Evolutionary conservation across 92 coral and sea anemone genomes (phyloP).

Genomic region (Bergia sp.): DNA sequence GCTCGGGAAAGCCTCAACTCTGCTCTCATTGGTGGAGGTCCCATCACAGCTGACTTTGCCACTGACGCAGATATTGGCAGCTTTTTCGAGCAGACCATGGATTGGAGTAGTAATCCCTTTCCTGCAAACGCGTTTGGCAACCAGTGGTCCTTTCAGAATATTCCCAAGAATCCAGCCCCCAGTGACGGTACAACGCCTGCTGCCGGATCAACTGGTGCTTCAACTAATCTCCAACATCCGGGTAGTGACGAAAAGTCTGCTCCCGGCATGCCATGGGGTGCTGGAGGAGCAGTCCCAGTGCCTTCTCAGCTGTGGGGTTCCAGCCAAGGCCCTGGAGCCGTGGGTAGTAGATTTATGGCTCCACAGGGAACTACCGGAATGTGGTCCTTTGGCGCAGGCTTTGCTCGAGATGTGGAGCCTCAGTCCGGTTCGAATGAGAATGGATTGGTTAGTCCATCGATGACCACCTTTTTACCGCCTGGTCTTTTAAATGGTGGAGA

Average conservation of each 20-base stretch:
- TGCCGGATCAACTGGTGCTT: conserved; percentile 31
- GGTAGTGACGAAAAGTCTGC: conserved; percentile 40
- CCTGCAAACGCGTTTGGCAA: conserved; percentile 70
- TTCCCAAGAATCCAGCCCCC: conserved; percentile 17
- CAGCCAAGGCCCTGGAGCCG: conserved; percentile 65
- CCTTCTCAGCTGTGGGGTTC: conserved; percentile 94
- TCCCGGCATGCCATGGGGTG: conserved; percentile 78
- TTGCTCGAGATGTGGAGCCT: conserved; percentile 80
- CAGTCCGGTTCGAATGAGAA: conserved; percentile 86
- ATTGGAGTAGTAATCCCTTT: conserved; percentile 83
- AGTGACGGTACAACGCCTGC: conserved; percentile 23
- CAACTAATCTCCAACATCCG: conserved; percentile 31
- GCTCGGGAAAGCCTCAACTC: conserved; percentile 83
- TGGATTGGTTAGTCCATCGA: conserved; percentile 95
- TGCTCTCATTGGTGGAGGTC: conserved; percentile 67
- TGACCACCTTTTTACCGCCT: conserved; percentile 98
- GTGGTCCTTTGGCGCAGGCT: conserved; percentile 87
- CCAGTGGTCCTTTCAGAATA: conserved; percentile 73
- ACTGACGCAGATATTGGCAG: conserved; percentile 96
- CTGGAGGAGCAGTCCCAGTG: conserved; percentile 55
- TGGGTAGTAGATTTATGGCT: conserved; percentile 65
- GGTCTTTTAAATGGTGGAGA: conserved; percentile 98
- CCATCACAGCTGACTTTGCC: conserved; percentile 90
- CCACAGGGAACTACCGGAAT: conserved; percentile 75
- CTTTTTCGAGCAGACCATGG: conserved; percentile 97